Evolutionary conservation across 2,113 vertebrate genomes (phyloP), one percentile per base, ranked within the genome.

Genomic region (Triplophysa rosa): DNA sequence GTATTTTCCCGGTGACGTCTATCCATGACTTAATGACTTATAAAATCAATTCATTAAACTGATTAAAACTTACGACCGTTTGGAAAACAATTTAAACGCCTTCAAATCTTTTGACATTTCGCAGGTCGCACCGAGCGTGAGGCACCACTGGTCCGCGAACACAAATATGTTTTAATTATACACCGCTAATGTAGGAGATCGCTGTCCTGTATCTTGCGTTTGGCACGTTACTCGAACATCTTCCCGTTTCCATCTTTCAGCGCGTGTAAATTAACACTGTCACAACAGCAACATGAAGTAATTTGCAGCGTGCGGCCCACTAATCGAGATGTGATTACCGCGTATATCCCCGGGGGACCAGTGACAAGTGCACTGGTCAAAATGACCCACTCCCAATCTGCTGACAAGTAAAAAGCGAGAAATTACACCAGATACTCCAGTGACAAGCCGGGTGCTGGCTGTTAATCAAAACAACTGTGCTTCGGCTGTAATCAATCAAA

Each of bases 351-450:
- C n/a, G 58, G 21, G 40, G 67, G 63, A n/a, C 74, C 13, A 19
- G 26, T 79, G 74, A 85, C 82, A 79, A 86, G 40, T 72, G 69
- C 37, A 77, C 74, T 82, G 69, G 67, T 82, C 85, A 82, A 78
- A 83, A 89, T 88, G 82, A 84, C 69, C 80, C 80, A 81, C 66
- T 63, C 80, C 70, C 21, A 66, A 83, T 86, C 56, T 74, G 75
- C 76, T 86, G 79, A 86, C 80, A 85, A 58, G 77, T 40, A 47
- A 80, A 86, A 84, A 71, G 64, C 47, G 68, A 80, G 79, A 80
- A 77, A 67, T 72, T 64, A 74, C 45, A 81, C 13, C 71, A 61
- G 65, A 58, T 67, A 78, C 61, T 73, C 17, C 17, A 64, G 24
- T 82, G 73, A 69, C 82, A 86, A 75, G 40, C 77, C 73, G 59